phyloP scores from a whole-genome alignment of 2,797 vertebrate species.

The Chelon auratus region DNA sequence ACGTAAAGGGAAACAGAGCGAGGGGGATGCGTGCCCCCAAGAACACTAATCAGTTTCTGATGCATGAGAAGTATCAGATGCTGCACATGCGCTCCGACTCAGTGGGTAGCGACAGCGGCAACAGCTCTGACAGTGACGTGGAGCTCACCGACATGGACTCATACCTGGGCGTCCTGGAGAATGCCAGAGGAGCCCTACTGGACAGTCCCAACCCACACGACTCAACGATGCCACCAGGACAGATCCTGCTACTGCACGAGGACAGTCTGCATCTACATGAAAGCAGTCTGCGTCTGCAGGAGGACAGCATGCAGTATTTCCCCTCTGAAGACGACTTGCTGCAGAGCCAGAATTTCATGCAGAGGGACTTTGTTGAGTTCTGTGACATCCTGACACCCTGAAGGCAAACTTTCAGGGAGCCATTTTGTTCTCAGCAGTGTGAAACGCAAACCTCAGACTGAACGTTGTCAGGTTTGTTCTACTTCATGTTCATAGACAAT shows the following conservation, averaged over 20 bases:
- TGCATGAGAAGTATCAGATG: conserved; percentile 92
- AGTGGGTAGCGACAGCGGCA: conserved; percentile 84
- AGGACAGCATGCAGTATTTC: conserved; percentile 90
- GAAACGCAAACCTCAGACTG: conserved; percentile 24
- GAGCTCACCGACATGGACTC: conserved; percentile 92
- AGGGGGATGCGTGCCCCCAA: conserved; percentile 90
- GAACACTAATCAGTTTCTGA: conserved; percentile 94
- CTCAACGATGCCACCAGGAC: conserved; percentile 25
- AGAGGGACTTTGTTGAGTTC: conserved; percentile 90
- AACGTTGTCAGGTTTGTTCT: conserved; percentile 61
- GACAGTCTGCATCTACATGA: conserved; percentile 31
- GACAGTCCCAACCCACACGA: conserved; percentile 71
- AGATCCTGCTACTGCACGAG: conserved; percentile 48
- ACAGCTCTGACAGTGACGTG: conserved; percentile 86
- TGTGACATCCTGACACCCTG: conserved; percentile 82
- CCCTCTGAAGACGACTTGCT: conserved; percentile 90
- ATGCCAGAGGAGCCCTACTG: conserved; percentile 88
- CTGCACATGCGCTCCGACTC: conserved; percentile 91
- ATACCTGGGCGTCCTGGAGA: conserved; percentile 90
- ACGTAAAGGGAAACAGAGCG: conserved; percentile 85
- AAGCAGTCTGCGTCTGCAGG: conserved; percentile 65
- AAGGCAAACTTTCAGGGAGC: conserved; percentile 54
- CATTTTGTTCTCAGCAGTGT: conserved; percentile 42
- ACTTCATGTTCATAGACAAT: conserved; percentile 34
- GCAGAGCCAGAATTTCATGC: conserved; percentile 91